These are phyloP conservation scores for Bothrops jararaca DNA, from an alignment of 2,113 vertebrate species.

Conservation along the genomic window DNA sequence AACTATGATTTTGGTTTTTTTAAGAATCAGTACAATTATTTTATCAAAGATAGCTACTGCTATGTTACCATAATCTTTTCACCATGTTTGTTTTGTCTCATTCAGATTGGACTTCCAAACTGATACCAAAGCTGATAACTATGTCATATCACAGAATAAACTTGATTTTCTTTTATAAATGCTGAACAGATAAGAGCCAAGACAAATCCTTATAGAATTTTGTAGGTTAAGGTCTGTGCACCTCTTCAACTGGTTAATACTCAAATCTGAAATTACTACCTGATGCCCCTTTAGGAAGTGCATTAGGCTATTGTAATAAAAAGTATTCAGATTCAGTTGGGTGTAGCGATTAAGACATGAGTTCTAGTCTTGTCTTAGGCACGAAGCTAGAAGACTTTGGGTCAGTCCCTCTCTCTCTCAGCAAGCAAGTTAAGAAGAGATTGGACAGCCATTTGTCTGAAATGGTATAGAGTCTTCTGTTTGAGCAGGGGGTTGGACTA, in stretches of 20 bases:
- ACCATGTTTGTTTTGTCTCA: not conserved
- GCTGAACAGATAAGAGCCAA: not conserved
- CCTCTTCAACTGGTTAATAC: not conserved
- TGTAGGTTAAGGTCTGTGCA: not conserved
- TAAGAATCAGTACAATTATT: not conserved
- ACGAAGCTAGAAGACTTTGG: not conserved
- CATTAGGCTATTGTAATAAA: not conserved
- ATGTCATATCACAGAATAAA: not conserved
- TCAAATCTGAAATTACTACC: not conserved
- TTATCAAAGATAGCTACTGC: not conserved
- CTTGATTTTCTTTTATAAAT: not conserved
- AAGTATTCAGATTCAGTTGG: not conserved
- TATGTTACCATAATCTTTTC: not conserved
- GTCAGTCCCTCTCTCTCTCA: not conserved
- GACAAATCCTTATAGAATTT: not conserved
- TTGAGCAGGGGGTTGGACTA: no score
- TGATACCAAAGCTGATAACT: not conserved
- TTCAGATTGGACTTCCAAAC: not conserved
- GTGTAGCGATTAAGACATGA: not conserved
- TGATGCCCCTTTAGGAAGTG: not conserved
- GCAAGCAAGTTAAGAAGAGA: not conserved
- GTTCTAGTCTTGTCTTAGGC: not conserved
- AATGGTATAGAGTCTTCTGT: no score
- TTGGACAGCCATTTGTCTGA: no score
- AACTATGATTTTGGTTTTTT: not conserved